Evolutionary conservation across 2,888 invertebrate species (phyloP).

Genomic region (Vannuccia rotundouncinata): DNA sequence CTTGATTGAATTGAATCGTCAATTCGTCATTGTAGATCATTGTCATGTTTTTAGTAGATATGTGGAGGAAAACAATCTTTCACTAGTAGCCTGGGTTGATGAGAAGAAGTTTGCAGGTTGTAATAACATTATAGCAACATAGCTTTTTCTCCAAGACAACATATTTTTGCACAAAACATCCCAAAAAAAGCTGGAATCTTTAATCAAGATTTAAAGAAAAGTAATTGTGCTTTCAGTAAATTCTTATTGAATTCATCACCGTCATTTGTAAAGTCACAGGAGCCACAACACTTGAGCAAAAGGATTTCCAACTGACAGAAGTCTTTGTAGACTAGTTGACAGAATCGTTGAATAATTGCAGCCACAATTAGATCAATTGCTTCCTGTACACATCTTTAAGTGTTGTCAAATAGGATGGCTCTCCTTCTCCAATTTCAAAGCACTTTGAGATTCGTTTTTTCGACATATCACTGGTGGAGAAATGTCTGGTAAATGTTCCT

Average conservation of each 20-base stretch:
- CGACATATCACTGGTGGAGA: constrained; percentile 16
- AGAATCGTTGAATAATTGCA: not conserved
- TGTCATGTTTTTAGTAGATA: not conserved
- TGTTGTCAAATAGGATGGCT: constrained; percentile 8
- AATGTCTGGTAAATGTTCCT: constrained; percentile 23
- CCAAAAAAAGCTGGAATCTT: constrained; percentile 1
- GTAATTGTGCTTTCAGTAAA: constrained; percentile 7
- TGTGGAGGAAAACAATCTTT: constrained; percentile 17
- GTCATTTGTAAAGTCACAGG: not conserved
- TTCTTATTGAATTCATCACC: constrained; percentile 5
- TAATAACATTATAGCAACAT: not conserved
- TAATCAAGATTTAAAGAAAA: not conserved
- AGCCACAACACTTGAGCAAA: not conserved
- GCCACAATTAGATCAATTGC: constrained; percentile 7
- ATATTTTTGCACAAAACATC: constrained; percentile 11
- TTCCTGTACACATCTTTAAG: constrained; percentile 20
- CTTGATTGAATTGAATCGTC: constrained; percentile 15
- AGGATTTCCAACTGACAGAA: not conserved
- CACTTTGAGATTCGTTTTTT: not conserved
- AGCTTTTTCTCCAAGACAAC: constrained; percentile 1
- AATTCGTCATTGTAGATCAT: not conserved
- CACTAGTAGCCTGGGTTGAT: constrained; percentile 13
- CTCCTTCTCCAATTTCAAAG: constrained; percentile 25
- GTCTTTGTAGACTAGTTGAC: not conserved
- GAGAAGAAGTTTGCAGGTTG: constrained; percentile 9